These are phyloP conservation scores for Augochlorella aurata DNA, from an alignment of 2,888 invertebrate genomes.

Conservation along the genomic window DNA sequence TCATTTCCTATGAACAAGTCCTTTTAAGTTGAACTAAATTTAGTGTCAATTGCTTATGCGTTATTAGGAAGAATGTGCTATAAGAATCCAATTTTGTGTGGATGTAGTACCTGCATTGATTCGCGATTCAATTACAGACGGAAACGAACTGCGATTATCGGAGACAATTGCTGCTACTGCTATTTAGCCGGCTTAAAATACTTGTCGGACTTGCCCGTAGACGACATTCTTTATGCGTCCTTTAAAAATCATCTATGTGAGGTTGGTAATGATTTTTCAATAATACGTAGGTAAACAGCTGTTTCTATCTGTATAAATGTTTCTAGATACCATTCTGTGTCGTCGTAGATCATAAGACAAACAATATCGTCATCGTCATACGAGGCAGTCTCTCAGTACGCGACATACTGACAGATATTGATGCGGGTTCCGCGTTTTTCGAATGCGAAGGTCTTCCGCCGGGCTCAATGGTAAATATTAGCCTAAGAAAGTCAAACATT, in stretches of 20 bases:
- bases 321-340: constrained; percentile 93
- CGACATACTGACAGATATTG: constrained; percentile 93
- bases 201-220: constrained; percentile 88
- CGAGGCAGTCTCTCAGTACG: constrained; percentile 93
- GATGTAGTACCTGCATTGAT: neutral
- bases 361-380: constrained; percentile 91
- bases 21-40: too few species aligned
- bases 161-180: constrained; percentile 95
- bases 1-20: too few species aligned
- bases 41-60: too few species aligned
- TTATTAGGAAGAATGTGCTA: neutral
- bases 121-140: constrained; percentile 72
- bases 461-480: constrained; percentile 84
- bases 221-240: constrained; percentile 92
- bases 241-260: constrained; percentile 93
- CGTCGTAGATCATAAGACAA: constrained; percentile 90
- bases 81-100: neutral
- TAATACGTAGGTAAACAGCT: too few species aligned
- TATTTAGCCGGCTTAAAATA: constrained; percentile 92
- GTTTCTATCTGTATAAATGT: constrained; percentile 20
- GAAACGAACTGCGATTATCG: constrained; percentile 86
- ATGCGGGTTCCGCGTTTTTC: constrained; percentile 89
- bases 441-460: constrained; percentile 87
- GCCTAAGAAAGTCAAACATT: neutral
- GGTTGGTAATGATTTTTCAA: constrained; percentile 80